Evolutionary conservation across 2,888 invertebrate genomes (phyloP).

Genomic region (Eupithecia subumbrata): DNA sequence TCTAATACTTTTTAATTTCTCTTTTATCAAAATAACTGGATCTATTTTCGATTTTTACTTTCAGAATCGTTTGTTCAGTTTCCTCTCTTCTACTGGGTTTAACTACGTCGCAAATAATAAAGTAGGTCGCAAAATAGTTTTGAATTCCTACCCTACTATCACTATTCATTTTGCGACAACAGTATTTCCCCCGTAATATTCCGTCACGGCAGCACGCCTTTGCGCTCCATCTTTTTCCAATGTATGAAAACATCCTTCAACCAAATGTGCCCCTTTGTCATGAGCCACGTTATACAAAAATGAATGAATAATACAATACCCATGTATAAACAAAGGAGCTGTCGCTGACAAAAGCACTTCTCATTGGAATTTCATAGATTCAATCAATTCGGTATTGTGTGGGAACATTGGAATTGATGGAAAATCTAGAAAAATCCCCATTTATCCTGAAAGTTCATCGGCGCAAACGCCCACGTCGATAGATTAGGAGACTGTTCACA

Average conservation of each 20-base stretch:
- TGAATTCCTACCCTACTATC: not conserved
- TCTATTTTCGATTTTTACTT: not conserved
- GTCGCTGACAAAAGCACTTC: not conserved
- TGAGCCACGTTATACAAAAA: constrained; percentile 22
- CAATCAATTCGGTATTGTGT: not conserved
- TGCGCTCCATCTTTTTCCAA: constrained; percentile 42
- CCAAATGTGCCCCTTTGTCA: constrained; percentile 49
- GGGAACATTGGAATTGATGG: not conserved
- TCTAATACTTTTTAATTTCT: not conserved
- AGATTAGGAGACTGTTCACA: not conserved
- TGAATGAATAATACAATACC: constrained; percentile 1
- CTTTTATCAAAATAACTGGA: not conserved
- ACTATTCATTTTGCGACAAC: not conserved
- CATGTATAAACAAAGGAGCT: constrained; percentile 16
- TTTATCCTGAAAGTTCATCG: not conserved
- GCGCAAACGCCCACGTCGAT: not conserved
- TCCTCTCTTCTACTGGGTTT: not conserved
- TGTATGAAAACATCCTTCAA: constrained; percentile 51
- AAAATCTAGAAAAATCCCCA: not conserved
- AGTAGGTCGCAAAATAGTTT: not conserved
- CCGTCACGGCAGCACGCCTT: constrained; percentile 38
- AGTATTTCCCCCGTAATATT: not conserved
- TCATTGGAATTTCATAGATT: constrained; percentile 10
- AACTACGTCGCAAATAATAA: not conserved
- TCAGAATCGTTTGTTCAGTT: not conserved